A percentile compares a stretch with the other conserved stretches of the same genome.
Conservation (phyloP, 2,797 vertebrate species). For the Chelmon rostratus region DNA sequence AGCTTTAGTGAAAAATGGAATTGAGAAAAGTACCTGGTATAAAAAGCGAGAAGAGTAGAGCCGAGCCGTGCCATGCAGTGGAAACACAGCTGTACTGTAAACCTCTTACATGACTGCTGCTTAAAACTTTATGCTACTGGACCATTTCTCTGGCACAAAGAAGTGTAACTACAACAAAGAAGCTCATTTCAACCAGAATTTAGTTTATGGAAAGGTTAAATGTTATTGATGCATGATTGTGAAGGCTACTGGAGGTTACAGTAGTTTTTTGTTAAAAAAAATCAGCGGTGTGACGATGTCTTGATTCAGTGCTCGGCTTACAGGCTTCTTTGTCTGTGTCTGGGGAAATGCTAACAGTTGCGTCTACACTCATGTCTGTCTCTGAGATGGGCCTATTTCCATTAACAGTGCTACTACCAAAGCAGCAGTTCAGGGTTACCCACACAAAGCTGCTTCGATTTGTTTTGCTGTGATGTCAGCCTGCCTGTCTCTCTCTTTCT, state of each 20-base stretch:
- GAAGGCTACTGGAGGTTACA: conserved; percentile 29
- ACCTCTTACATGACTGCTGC: conserved; percentile 97
- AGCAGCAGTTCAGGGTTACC: conserved; percentile 96
- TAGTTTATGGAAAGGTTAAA: conserved; percentile 29
- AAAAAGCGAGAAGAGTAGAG: no score
- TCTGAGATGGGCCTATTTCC: conserved; percentile 83
- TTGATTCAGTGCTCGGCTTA: conserved; percentile 37
- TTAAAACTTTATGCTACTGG: conserved; percentile 86
- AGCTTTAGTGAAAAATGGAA: no score
- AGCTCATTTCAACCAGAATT: conserved; percentile 45
- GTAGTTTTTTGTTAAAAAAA: conserved; percentile 30
- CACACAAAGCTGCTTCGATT: conserved; percentile 90
- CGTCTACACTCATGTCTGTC: conserved; percentile 53
- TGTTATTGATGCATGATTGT: conserved; percentile 36
- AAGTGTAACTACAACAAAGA: conserved; percentile 53
- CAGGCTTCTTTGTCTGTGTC: conserved; percentile 48
- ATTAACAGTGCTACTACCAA: conserved; percentile 96
- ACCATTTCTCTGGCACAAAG: conserved; percentile 65
- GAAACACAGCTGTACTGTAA: conserved; percentile 80
- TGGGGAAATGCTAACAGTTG: conserved; percentile 53
- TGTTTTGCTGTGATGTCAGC: conserved; percentile 73
- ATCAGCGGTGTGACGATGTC: conserved; percentile 14
- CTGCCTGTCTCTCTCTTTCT: conserved; percentile 44
- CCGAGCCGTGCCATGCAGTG: no score
- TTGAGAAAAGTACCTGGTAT: no score